Evolutionary conservation across 2,113 vertebrate genomes (phyloP), one percentile per base, ranked within the genome.

Genomic region (Percina caprodes): DNA sequence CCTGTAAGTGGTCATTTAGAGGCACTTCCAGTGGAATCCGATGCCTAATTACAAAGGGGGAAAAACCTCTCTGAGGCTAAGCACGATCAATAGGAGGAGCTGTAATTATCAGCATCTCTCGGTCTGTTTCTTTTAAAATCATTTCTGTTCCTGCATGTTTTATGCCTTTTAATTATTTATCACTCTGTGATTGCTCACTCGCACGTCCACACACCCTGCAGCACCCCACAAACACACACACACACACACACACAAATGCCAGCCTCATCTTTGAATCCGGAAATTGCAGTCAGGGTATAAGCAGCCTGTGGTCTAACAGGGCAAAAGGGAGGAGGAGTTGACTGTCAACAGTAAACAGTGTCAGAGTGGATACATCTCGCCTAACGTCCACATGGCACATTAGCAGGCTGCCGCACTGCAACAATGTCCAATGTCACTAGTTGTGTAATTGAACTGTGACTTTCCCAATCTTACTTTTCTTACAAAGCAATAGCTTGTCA

Each of bases 1-100:
- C 78, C 72, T n/a, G 68, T 89, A 88, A 91, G 85, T 85, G 85
- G 69, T 82, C 87, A 80, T 88, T 89, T 86, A 84, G 74, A 87
- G 67, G 81, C 75, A 74, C 84, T 90, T 89, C 75, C 78, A 54
- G 58, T 59, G 68, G 73, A 91, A 91, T 87, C 72, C 1, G 11
- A 82, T 74, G 68, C 81, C 84, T 91, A 83, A 87, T 91, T 88
- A 84, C 78, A 49, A 82, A 74, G 61, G 48, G 82, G 14, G 33
- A 55, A 84, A 85, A 77, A 78, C 54, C 51, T 74, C 63, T 42
- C 63, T 12, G 55, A 71, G 65, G 82, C 48, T 70, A 85, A 86
- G 84, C 54, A 55, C 73, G 85, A 92, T 91, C 92, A 85, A 90
- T 91, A 76, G 10, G 63, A 88, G 60, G 60, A 88, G 63, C 49